Conservation (phyloP, 2,113 vertebrate genomes). For the Oxyura jamaicensis region DNA sequence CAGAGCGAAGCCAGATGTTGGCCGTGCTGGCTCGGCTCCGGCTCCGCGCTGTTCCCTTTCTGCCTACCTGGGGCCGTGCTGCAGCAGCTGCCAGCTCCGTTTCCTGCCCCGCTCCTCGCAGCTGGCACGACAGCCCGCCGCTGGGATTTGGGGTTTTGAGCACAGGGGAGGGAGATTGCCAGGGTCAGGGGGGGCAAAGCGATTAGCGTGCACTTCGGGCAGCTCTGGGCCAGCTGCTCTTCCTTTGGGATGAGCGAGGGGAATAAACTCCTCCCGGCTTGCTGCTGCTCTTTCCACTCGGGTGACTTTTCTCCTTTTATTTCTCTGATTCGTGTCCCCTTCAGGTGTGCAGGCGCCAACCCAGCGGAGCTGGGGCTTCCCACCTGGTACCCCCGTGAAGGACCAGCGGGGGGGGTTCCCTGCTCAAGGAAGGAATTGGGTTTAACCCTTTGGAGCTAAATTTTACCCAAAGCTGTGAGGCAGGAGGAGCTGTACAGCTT, state of each 20-base stretch:
- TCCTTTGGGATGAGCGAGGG: rapidly evolving
- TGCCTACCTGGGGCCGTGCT: conserved; percentile 14
- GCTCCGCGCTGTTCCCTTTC: not conserved
- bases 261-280: not conserved
- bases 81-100: not conserved
- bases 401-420: too few relatives aligned
- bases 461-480: not conserved
- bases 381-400: too few relatives aligned
- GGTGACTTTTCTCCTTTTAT: not conserved
- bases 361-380: not conserved
- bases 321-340: not conserved
- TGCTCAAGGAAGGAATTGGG: too few relatives aligned
- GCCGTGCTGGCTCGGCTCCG: not conserved
- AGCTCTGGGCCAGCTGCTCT: not conserved
- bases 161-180: not conserved
- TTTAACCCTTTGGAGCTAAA: not conserved
- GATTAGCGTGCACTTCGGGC: not conserved
- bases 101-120: not conserved
- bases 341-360: not conserved
- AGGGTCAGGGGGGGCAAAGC: rapidly evolving
- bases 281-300: not conserved
- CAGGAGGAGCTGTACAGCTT: not conserved
- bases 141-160: not conserved
- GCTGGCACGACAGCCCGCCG: rapidly evolving
- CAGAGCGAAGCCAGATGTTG: conserved; percentile 52